These are phyloP conservation scores for Yponomeuta sedellus DNA, from an alignment of 2,888 invertebrate genomes.

Conservation along the genomic window DNA sequence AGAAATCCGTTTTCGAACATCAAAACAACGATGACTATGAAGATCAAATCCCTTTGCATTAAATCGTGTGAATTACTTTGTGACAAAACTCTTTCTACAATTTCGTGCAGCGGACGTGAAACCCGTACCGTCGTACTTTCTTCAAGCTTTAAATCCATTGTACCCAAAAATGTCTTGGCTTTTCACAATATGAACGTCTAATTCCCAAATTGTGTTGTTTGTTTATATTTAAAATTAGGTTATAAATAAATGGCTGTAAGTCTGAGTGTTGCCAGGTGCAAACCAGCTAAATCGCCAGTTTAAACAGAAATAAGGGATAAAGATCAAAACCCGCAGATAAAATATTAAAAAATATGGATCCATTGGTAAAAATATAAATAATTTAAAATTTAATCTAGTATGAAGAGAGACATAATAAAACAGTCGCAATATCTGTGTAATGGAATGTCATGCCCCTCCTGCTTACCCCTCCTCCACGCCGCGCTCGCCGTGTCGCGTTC, in stretches of 20 bases:
- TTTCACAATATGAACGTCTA: slow-evolving; percentile 21
- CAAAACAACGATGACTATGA: slow-evolving; percentile 47
- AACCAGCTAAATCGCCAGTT: too few relatives aligned
- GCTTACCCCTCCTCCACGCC: too few relatives aligned
- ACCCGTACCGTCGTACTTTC: slow-evolving; percentile 52
- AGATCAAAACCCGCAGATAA: too few relatives aligned
- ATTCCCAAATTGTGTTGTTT: slow-evolving; percentile 14
- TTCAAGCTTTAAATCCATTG: slow-evolving; percentile 45
- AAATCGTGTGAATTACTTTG: slow-evolving; percentile 39
- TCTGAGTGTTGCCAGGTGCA: neutral
- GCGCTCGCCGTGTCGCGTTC: too few relatives aligned
- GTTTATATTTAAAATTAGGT: slow-evolving; percentile 2
- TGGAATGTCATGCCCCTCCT: too few relatives aligned
- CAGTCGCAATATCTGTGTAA: too few relatives aligned
- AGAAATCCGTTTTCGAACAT: slow-evolving; percentile 61
- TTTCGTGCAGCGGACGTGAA: slow-evolving; percentile 40
- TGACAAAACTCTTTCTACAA: slow-evolving; percentile 36
- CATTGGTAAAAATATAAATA: too few relatives aligned
- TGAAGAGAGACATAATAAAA: too few relatives aligned
- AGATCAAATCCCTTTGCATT: slow-evolving; percentile 53
- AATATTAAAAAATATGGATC: too few relatives aligned
- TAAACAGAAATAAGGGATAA: too few relatives aligned
- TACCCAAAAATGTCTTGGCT: slow-evolving; percentile 16
- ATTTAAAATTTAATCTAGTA: too few relatives aligned
- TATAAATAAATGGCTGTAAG: neutral